These are phyloP conservation scores for Cyphomyrmex costatus DNA, from an alignment of 1,140 invertebrate species.

Conservation along the genomic window DNA sequence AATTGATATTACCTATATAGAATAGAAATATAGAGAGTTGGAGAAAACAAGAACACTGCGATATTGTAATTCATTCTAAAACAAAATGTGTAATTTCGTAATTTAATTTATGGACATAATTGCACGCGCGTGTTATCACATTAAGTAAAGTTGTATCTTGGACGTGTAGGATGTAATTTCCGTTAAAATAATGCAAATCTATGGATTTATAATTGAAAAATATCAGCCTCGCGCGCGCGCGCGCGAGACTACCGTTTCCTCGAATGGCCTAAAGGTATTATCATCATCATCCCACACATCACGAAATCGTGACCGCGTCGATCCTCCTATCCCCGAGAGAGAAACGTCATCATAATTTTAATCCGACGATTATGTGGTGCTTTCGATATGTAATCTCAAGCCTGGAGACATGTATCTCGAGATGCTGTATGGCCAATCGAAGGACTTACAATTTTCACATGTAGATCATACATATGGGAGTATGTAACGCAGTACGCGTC, in stretches of 20 bases:
- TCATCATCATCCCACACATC: conserved; percentile 21
- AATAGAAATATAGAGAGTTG: neutral
- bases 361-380: conserved; percentile 53
- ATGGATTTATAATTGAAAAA: conserved; percentile 20
- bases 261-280: conserved; percentile 21
- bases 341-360: conserved; percentile 62
- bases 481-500: conserved; percentile 12
- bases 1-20: neutral
- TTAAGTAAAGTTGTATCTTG: neutral
- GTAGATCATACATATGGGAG: neutral
- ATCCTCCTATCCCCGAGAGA: conserved; percentile 20
- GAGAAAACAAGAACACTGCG: neutral
- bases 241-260: conserved; percentile 39
- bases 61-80: conserved; percentile 7
- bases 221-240: neutral
- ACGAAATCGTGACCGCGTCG: conserved; percentile 49
- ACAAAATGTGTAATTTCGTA: neutral
- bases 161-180: neutral
- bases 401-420: conserved; percentile 48
- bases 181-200: conserved; percentile 33
- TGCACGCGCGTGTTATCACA: neutral
- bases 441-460: conserved; percentile 43
- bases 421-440: conserved; percentile 4
- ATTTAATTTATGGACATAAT: conserved; percentile 36
- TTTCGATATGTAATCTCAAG: conserved; percentile 46